Conservation (phyloP, 2,888 invertebrate species). For the Athripsodes cinereus region DNA sequence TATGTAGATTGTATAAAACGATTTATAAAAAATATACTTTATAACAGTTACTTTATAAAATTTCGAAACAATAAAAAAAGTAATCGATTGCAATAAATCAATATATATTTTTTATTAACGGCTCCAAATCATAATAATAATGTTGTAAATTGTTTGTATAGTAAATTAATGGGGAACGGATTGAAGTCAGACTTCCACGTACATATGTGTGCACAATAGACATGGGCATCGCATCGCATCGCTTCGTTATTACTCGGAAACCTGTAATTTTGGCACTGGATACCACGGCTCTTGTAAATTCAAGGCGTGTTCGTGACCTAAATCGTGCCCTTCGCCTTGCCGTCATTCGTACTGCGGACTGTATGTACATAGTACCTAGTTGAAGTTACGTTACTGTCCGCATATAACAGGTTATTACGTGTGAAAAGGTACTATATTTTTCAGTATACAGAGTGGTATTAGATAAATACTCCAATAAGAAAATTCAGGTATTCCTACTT, state of each 20-base stretch:
- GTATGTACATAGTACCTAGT: not conserved
- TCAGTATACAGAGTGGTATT: not conserved
- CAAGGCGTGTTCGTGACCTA: conserved; percentile 9
- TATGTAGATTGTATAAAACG: too few relatives aligned
- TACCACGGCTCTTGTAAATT: not conserved
- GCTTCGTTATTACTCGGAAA: not conserved
- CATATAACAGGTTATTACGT: not conserved
- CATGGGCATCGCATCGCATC: not conserved
- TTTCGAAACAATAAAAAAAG: too few relatives aligned
- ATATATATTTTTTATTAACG: too few relatives aligned
- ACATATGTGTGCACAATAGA: not conserved
- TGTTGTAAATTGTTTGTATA: too few relatives aligned
- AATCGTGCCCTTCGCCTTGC: conserved; percentile 8
- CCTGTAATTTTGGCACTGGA: conserved; percentile 9
- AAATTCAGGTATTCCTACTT: too few relatives aligned
- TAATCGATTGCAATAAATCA: too few relatives aligned
- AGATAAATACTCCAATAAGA: too few relatives aligned
- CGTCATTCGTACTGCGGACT: not conserved
- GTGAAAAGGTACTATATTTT: not conserved
- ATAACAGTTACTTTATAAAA: too few relatives aligned
- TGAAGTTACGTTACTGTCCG: not conserved
- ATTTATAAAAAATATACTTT: too few relatives aligned
- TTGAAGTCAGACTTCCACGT: too few relatives aligned
- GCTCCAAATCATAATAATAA: too few relatives aligned
- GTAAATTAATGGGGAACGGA: too few relatives aligned